Base-by-base conservation (phyloP, 2,797 vertebrate species). In the Spinibarbus caldwelli region DNA sequence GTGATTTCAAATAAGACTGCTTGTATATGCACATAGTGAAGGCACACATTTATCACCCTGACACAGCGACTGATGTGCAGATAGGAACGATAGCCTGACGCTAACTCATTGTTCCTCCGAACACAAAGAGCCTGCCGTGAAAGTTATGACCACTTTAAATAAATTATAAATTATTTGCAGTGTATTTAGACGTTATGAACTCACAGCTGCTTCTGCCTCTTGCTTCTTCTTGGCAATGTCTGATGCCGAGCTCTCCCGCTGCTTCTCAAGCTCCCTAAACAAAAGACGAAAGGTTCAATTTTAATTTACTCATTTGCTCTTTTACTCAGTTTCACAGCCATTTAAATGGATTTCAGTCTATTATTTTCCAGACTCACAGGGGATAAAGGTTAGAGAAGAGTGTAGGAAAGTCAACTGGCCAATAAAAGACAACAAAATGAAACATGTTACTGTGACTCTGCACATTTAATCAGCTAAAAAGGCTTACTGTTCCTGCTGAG, bases 181-280 rank as follows among this genome's bases (percentile, higher is more conserved):
- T 59, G 67, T 54, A 71, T 78, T 64, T 41, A 80, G 26, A 66
- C 29, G 36, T 54, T 87, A 80, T 68, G 76, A 49, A 96, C 98
- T 96, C 89, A 99, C 98, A 0, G 98, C 96, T 31, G 97, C 94
- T 90, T 99, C 98, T 0, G 98, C 98, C 91, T 99, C 98, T 90
- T 98, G 97, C 88, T 97, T 99, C 94, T 98, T 99, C 92, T 93
- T 96, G 84, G 97, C 95, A 83, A 97, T 94, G 88, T 98, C 96
- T 0, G 96, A 97, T 86, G 98, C 96, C 0, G 97, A 94, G 86
- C 89, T 97, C 89, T 98, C 98, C 86, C 95, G 95, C 5, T 98
- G 98, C 92, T 99, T 99, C 89, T 98, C 97, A 94, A 99, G 85
- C 12, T 99, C 97, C 91, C 98, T 99, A 91, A 80, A 88, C 76